Base-by-base conservation (phyloP, 2,113 vertebrate genomes). In the Agapornis roseicollis region DNA sequence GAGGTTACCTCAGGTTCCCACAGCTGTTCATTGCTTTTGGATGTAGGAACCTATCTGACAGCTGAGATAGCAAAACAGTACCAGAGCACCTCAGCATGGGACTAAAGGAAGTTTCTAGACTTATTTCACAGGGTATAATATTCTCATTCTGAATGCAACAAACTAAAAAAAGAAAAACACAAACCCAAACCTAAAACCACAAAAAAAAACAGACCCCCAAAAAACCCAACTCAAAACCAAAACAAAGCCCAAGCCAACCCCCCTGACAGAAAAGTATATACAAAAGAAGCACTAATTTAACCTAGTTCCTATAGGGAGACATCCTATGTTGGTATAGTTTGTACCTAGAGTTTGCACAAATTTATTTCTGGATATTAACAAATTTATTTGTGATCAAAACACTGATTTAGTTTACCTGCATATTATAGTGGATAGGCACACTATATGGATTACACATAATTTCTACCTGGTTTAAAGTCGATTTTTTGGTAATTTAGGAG, bases 201-300 rank as follows among this genome's bases (percentile, higher is more conserved):
- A 1, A 3, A 25, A 7, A 7, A 23, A 3, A 3, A 3, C 25
- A 10, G 8, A 4, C 10, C 10, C 11, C 13, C 33, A n/a, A 14
- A 63, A 44, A 28, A 2, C 5, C 27, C 19, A 35, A 24, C 25
- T 46, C 33, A 6, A 69, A 27, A 31, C 6, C 16, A 4, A 58
- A 47, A 39, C 52, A n/a, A 33, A 1, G 7, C 24, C 23, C 24
- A 39, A 77, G 17, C 29, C 7, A 41, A 42, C 17, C 2, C 2
- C 5, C 28, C 27, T 27, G 13, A 31, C 8, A 35, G 18, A 42
- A 47, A 65, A 52, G 1, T n/a, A 39, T 77, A 9, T 49, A 10
- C 4, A 61, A 49, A 80, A 23, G 18, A 68, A 69, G 2, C 4
- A 20, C 17, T 29, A 11, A 49, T 58, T 74, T 78, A 55, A 46